Evolutionary conservation across 2,113 vertebrate genomes (phyloP), one percentile per base, ranked within the genome.

Genomic region (Oophaga pumilio): DNA sequence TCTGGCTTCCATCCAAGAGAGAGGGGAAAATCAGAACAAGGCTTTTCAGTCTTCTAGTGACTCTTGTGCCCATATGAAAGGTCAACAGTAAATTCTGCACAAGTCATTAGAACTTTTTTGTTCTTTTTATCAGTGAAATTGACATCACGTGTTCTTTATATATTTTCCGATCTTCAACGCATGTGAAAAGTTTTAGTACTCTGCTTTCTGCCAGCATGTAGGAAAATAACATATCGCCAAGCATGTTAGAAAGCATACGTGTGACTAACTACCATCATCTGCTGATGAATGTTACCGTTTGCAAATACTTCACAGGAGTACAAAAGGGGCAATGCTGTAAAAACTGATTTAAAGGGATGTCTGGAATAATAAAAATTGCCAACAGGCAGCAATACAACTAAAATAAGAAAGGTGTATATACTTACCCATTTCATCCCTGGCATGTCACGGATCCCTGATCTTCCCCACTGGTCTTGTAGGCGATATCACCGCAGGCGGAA

Each of bases 1-100:
- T 82, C 86, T 87, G 86, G 86, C 86, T 82, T 33, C 59, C 78
- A 82, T 87, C 86, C 78, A 87, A 69, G 28, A 14, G 52, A 82
- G 69, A 28, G 64, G n/a, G 57, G n/a, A 59, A 62, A 74, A 64
- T 74, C 56, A 74, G 78, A 87, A 87, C 86, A 87, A 87, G 85
- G 78, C 28, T 81, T 87, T 62, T 74, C 78, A 87, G 78, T 87
- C 79, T 87, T 24, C 53, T 59, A 87, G 86, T 26, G 53, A 57
- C 50, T 73, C 49, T 53, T 74, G 53, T 73, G 53, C 26, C 17
- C 13, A 52, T 60, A 82, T 6, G 49, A 74, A 82, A 87, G 78
- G 86, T 82, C 78, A 87, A 26, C 74, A 74, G 28, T 60, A 43
- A 82, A 20, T 86, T 69, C 76, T 79, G 56, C 53, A 71, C 49